Percentiles rank a stretch among this genome's conserved stretches.
phyloP scores from a whole-genome alignment of 2,797 vertebrate species.

The Lateolabrax maculatus region DNA sequence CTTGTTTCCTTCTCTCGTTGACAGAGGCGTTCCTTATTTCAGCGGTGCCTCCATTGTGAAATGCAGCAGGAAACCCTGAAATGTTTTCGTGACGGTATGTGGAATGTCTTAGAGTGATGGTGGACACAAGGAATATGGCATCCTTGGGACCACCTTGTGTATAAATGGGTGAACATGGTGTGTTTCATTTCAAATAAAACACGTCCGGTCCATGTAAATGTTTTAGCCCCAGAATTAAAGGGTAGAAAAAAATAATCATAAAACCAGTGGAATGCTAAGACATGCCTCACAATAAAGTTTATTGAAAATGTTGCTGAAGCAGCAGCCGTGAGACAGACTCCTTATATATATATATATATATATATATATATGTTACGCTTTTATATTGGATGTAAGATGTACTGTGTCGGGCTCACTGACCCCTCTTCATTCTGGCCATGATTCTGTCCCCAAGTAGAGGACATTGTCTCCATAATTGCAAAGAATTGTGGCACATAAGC shows the following conservation, averaged over 20 bases:
- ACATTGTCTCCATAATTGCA: conserved; percentile 47
- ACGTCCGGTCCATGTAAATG: background rate
- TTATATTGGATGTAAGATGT: conserved; percentile 11
- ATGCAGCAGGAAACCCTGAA: background rate
- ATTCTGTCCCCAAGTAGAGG: conserved; percentile 37
- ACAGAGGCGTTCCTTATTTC: background rate
- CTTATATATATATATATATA: no score
- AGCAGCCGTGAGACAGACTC: conserved; percentile 12
- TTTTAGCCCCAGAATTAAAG: background rate
- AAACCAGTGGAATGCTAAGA: background rate
- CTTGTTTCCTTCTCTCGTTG: background rate
- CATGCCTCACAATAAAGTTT: conserved; percentile 10
- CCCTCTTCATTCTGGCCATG: conserved; percentile 26
- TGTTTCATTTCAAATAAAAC: background rate
- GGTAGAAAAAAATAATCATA: background rate
- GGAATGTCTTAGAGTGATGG: background rate
- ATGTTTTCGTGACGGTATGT: background rate
- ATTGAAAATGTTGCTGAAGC: conserved; percentile 8
- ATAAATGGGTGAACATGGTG: background rate
- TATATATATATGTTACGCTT: background rate
- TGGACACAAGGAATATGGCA: no score
- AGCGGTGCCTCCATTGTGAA: background rate
- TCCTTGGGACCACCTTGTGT: no score
- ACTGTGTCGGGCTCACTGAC: conserved; percentile 18
- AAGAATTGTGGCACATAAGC: conserved; percentile 37